These are phyloP conservation scores for Ianthella basta DNA, from an alignment of 37 sponge, comb jelly and placozoan species.

Conservation along the genomic window DNA sequence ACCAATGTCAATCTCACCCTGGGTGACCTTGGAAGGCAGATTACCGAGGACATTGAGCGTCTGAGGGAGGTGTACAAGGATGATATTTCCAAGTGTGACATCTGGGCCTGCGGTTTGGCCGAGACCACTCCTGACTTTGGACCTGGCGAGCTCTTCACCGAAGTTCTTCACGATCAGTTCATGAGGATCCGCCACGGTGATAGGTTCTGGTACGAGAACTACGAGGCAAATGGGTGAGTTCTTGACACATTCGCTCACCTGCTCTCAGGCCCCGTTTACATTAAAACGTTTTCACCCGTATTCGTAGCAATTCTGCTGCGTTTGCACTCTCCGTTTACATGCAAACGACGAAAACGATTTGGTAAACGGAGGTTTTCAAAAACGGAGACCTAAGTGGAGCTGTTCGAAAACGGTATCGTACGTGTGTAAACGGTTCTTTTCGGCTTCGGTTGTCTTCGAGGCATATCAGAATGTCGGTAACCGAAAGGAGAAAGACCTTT, in stretches of 20 bases:
- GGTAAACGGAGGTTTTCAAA: too few species aligned
- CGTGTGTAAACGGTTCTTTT: too few species aligned
- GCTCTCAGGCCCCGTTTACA: too few species aligned
- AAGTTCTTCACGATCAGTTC: slow-evolving; percentile 91
- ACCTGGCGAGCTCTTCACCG: slow-evolving; percentile 89
- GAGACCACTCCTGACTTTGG: slow-evolving; percentile 79
- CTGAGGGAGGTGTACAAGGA: slow-evolving; percentile 84
- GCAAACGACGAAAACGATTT: too few species aligned
- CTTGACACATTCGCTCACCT: neutral
- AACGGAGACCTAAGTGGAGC: too few species aligned
- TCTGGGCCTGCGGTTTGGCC: slow-evolving; percentile 90
- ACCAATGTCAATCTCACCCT: neutral
- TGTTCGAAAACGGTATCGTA: too few species aligned
- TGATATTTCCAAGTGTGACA: slow-evolving; percentile 79
- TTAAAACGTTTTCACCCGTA: too few species aligned
- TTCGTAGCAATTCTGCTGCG: too few species aligned
- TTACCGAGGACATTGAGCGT: slow-evolving; percentile 70
- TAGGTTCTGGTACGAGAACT: slow-evolving; percentile 96
- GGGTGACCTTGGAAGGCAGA: neutral
- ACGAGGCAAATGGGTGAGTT: slow-evolving; percentile 66
- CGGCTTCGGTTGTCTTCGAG: too few species aligned
- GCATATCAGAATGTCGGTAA: too few species aligned
- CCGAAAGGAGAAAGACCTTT: too few species aligned
- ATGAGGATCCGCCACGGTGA: slow-evolving; percentile 89
- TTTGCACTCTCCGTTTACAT: too few species aligned